These are phyloP conservation scores for Ophion ventricosus DNA, from an alignment of 2,888 invertebrate species.

Conservation along the genomic window DNA sequence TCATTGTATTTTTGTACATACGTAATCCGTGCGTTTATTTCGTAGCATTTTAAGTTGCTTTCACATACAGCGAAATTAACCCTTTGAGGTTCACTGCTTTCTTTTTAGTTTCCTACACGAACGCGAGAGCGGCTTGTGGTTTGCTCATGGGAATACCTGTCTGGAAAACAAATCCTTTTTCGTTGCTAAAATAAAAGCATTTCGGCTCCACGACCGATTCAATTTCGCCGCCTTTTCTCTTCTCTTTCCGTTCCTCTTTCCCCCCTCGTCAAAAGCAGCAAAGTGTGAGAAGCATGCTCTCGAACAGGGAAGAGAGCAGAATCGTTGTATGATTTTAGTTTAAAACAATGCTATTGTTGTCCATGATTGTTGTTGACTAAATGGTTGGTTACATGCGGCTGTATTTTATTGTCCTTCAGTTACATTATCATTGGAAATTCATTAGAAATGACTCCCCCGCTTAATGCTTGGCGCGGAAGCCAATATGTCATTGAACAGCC, in stretches of 20 bases:
- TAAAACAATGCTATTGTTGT: too few relatives aligned
- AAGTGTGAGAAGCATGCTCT: conserved; percentile 8
- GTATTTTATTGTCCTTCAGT: too few relatives aligned
- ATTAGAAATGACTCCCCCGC: too few relatives aligned
- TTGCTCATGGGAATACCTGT: conserved; percentile 56
- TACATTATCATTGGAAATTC: too few relatives aligned
- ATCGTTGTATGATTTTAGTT: background rate
- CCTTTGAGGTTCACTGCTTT: conserved; percentile 28
- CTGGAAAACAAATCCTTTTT: conserved; percentile 56
- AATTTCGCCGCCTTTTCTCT: conserved; percentile 19
- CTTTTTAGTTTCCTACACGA: conserved; percentile 1
- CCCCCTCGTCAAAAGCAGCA: background rate
- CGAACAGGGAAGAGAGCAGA: background rate
- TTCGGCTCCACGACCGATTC: conserved; percentile 37
- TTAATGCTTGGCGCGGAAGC: too few relatives aligned
- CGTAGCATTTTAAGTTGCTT: background rate
- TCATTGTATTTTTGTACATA: background rate
- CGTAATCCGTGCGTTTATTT: background rate
- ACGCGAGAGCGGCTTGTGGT: background rate
- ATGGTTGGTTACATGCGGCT: too few relatives aligned
- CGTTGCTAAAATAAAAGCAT: conserved; percentile 39
- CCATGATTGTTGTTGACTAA: too few relatives aligned
- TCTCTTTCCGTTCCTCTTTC: background rate
- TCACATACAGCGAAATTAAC: background rate
- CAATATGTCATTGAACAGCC: too few relatives aligned